Base-by-base conservation (phyloP, 2,888 invertebrate species). In the Polymixis flavicincta region DNA sequence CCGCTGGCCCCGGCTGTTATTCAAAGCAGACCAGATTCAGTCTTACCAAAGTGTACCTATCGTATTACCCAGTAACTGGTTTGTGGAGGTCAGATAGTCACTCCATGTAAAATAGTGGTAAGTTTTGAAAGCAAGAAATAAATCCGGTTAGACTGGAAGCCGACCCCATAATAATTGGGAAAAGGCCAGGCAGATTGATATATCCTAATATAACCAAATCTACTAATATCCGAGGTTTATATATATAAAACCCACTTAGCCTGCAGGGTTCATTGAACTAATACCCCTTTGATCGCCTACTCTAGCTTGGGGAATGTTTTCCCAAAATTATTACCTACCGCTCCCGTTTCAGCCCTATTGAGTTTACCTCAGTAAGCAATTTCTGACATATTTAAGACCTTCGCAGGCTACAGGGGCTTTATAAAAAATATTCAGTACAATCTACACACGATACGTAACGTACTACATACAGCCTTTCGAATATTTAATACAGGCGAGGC, bases 261-360 rank as follows among this genome's bases (percentile, higher is more conserved):
- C 45, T 55, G 55, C 57, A 81, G 54, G 83, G 86, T 88, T 88
- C 88, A 87, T 85, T 86, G 87, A 66, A 80, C 85, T 81, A 87
- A 88, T 83, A 83, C 72, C 75, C 86, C 89, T 91, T 91, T 91
- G 91, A 91, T 89, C 87, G 81, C 82, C 75, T 78, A 78, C 82
- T 73, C 74, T n/a, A 25, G 71, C 45, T 74, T 61, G 69, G 66
- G 76, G 77, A 82, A 85, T 85, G 80, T 83, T 86, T 85, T 81
- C 80, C 85, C 76, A 80, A 89, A 89, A 87, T 90, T 83, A 87
- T 87, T 85, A 82, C 73, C 70, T 84, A 82, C 69, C 71, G 82
- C 73, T 80, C 75, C 72, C 67, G 75, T 74, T 67, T 66, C 71
- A 42, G n/a, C 64, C 63, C 73, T 77, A 73, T 83, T 42, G 69